Conservation (phyloP, 2,113 vertebrate species). For the Clupea harengus region DNA sequence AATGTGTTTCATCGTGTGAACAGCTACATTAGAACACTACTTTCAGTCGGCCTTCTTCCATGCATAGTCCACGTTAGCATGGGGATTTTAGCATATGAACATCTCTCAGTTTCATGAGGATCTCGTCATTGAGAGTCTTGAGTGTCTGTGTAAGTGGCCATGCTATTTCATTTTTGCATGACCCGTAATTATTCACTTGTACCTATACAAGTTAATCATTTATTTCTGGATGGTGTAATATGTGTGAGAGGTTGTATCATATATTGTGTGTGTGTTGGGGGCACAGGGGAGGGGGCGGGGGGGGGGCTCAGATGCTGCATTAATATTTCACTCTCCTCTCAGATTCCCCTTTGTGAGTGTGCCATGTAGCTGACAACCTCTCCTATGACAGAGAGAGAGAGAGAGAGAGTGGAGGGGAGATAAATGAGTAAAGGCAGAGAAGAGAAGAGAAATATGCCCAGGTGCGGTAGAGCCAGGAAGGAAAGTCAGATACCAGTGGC, state of each 20-base stretch:
- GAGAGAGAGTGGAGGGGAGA: constrained; percentile 17
- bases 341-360: constrained; percentile 63
- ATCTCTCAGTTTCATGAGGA: no score
- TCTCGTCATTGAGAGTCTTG: no score
- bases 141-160: no score
- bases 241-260: neutral
- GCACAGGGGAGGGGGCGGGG: constrained; percentile 42
- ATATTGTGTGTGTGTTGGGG: constrained; percentile 23
- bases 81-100: no score
- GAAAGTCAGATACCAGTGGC: neutral
- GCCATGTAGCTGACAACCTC: constrained; percentile 33
- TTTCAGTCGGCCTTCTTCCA: no score
- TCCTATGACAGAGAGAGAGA: constrained; percentile 33
- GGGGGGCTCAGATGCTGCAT: constrained; percentile 55
- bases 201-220: neutral
- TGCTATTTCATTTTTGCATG: no score
- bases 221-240: neutral
- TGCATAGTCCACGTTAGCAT: no score
- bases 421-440: neutral
- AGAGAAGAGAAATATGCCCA: neutral
- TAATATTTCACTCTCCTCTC: constrained; percentile 69
- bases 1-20: neutral
- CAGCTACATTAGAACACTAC: no score
- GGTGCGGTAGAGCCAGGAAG: neutral
- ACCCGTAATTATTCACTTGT: no score